phyloP scores from a whole-genome alignment of 2,888 invertebrate species.

The Amiota communis region DNA sequence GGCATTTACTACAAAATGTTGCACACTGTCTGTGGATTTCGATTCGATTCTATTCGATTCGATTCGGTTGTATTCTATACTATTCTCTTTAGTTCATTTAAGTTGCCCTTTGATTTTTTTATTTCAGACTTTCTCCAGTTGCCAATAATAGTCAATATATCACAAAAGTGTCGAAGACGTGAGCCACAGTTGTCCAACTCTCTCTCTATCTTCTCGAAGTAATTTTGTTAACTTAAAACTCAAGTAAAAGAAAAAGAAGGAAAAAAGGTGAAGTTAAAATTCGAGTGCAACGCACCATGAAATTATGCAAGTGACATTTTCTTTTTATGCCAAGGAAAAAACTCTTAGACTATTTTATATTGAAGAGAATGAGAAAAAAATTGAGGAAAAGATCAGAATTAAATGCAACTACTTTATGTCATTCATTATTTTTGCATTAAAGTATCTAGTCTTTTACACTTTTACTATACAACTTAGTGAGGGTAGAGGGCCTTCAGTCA shows the following conservation, averaged over 20 bases:
- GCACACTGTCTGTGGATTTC: too few relatives aligned
- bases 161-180: slow-evolving; percentile 48
- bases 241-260: background rate
- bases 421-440: slow-evolving; percentile 26
- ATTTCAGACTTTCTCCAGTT: slow-evolving; percentile 36
- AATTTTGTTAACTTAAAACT: background rate
- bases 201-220: background rate
- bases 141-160: slow-evolving; percentile 64
- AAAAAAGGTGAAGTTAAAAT: slow-evolving; percentile 2
- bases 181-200: background rate
- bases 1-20: background rate
- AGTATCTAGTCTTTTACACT: too few relatives aligned
- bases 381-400: background rate
- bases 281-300: background rate
- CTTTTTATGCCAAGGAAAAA: background rate
- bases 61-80: background rate
- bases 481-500: too few relatives aligned
- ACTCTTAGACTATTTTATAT: background rate
- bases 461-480: background rate
- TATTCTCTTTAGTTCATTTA: slow-evolving; percentile 50
- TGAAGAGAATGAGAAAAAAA: background rate
- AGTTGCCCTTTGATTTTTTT: slow-evolving; percentile 19
- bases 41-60: background rate
- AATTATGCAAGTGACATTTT: slow-evolving; percentile 23
- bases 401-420: slow-evolving; percentile 38